Base-by-base conservation (phyloP, 2,888 invertebrate species). In the Escarpia spicata region DNA sequence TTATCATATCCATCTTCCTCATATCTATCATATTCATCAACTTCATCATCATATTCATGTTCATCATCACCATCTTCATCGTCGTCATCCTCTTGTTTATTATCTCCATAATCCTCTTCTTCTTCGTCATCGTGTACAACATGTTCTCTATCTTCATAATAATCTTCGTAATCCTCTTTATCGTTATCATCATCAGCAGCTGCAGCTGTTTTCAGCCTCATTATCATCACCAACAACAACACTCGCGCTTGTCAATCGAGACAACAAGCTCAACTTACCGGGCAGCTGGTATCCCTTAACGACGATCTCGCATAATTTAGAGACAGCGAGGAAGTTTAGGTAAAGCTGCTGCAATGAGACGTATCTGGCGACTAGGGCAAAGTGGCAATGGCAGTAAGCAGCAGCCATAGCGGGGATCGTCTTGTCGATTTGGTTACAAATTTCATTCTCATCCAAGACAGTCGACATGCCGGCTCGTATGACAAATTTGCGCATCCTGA, bases 61-160 rank as follows among this genome's bases (percentile, higher is more conserved):
- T 93, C 93, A 43, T 94, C 93, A 12, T 94, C 93, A 91, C 92
- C 93, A 37, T 94, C 94, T 90, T 95, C 94, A 93, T 94, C 94
- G 12, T 45, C 45, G 9, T 45, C 45, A 45, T 45, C 45, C 3
- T 45, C 45, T 6, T 45, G 6, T 6, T 45, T 9, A 45, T 45
- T 9, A 45, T 45, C 45, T 6, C 9, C 45, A 45, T 45, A 3
- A 45, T 45, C 45, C 3, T 45, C 45, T 6, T 45, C 45, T 6
- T 45, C 45, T 6, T 45, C 45, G 9, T 45, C 45, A 45, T 45
- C 45, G 9, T 45, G n/a, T n/a, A n/a, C n/a, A n/a, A n/a, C 45
- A 45, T 45, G 6, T 6, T 45, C 45, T 6, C 9, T 9, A 45
- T 45, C 45, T 6, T 45, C 45, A 45, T 45, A 3, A 45, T 45